Conservation (phyloP, 2,888 invertebrate genomes). For the Lochmaea crataegi region DNA sequence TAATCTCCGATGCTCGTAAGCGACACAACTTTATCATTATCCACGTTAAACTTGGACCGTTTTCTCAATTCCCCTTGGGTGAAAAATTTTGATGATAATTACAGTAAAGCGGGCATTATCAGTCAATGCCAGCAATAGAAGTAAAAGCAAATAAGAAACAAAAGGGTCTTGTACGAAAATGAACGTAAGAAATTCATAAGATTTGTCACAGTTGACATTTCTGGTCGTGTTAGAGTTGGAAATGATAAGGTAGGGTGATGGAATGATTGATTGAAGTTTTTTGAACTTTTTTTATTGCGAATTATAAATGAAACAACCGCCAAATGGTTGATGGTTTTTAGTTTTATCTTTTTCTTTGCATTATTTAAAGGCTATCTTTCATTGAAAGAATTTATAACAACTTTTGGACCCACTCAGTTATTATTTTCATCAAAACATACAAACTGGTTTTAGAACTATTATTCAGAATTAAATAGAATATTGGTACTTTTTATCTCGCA, state of each 20-base stretch:
- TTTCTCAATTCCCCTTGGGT: background rate
- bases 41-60: constrained; percentile 3
- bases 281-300: background rate
- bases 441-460: too few relatives aligned
- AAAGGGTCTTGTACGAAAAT: constrained; percentile 5
- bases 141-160: constrained; percentile 7
- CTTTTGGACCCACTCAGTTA: too few relatives aligned
- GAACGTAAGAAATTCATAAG: constrained; percentile 3
- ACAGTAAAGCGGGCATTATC: constrained; percentile 1
- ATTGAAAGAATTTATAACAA: too few relatives aligned
- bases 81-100: constrained; percentile 7
- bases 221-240: constrained; percentile 10
- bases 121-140: constrained; percentile 9
- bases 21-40: constrained; percentile 5
- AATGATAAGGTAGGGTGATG: constrained; percentile 9
- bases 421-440: too few relatives aligned
- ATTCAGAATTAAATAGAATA: too few relatives aligned
- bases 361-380: too few relatives aligned
- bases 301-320: background rate
- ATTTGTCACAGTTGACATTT: constrained; percentile 11
- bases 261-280: background rate
- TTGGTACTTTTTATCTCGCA: too few relatives aligned
- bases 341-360: too few relatives aligned
- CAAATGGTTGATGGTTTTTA: too few relatives aligned
- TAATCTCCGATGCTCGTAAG: constrained; percentile 3